A percentile compares a stretch with the other conserved stretches of the same genome.
Conservation (phyloP, 2,888 invertebrate species). For the Pseudoips prasinana region DNA sequence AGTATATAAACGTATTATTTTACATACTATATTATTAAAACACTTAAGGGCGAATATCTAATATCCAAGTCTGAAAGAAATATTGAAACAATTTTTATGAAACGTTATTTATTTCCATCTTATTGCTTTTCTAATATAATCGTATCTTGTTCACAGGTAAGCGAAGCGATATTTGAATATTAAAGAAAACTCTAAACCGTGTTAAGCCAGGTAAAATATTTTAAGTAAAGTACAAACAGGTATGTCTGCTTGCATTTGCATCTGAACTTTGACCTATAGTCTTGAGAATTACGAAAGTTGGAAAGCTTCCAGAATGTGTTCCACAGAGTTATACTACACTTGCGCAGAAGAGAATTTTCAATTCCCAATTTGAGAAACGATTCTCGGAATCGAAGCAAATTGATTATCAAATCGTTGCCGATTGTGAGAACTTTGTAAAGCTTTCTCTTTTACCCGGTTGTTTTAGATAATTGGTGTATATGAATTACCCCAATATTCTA, state of each 20-base stretch:
- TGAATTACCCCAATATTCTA: constrained; percentile 9
- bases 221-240: too few relatives aligned
- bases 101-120: too few relatives aligned
- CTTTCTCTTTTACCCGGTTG: constrained; percentile 22
- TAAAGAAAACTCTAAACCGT: too few relatives aligned
- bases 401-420: constrained; percentile 23
- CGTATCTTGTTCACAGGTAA: constrained; percentile 28
- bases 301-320: constrained; percentile 42
- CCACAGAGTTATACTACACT: constrained; percentile 17
- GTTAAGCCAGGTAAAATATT: too few relatives aligned
- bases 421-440: constrained; percentile 15
- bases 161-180: too few relatives aligned
- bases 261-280: constrained; percentile 32
- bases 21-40: too few relatives aligned
- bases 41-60: too few relatives aligned
- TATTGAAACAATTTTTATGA: too few relatives aligned
- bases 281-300: constrained; percentile 46
- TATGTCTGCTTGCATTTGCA: constrained; percentile 6
- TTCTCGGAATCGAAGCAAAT: constrained; percentile 18
- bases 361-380: constrained; percentile 18
- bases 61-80: too few relatives aligned
- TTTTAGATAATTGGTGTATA: constrained; percentile 14
- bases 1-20: too few relatives aligned
- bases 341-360: constrained; percentile 21
- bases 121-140: background rate